phyloP scores from a whole-genome alignment of 2,888 invertebrate genomes.

The Tholera decimalis region DNA sequence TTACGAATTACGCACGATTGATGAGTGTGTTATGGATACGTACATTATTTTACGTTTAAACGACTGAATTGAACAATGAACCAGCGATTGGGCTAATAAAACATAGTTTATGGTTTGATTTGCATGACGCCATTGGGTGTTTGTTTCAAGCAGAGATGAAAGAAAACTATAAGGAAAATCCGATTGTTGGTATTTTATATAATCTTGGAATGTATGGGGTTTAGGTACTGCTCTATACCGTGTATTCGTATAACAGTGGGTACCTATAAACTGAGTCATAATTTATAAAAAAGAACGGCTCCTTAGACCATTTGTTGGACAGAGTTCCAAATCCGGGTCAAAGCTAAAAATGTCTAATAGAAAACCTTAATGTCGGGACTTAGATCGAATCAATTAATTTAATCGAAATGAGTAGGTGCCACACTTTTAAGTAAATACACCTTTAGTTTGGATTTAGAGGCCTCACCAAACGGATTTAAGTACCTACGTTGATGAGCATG shows the following conservation, averaged over 20 bases:
- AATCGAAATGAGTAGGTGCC: background rate
- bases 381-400: constrained; percentile 24
- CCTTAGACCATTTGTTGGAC: constrained; percentile 36
- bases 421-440: background rate
- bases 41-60: constrained; percentile 60
- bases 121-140: constrained; percentile 47
- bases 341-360: constrained; percentile 28
- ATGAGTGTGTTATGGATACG: constrained; percentile 53
- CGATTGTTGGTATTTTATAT: background rate
- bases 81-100: constrained; percentile 55
- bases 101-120: constrained; percentile 58
- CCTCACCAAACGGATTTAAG: background rate
- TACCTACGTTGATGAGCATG: background rate
- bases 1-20: constrained; percentile 46
- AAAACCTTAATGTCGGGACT: constrained; percentile 9
- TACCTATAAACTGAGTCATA: constrained; percentile 19
- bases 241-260: background rate
- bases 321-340: constrained; percentile 33
- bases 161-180: constrained; percentile 40
- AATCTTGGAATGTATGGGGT: background rate
- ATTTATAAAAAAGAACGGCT: constrained; percentile 34
- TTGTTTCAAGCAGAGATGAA: constrained; percentile 37
- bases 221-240: background rate
- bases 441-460: background rate
- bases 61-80: constrained; percentile 61